Base-by-base conservation (phyloP, 1,140 invertebrate species). In the Chironomus striatipennis region DNA sequence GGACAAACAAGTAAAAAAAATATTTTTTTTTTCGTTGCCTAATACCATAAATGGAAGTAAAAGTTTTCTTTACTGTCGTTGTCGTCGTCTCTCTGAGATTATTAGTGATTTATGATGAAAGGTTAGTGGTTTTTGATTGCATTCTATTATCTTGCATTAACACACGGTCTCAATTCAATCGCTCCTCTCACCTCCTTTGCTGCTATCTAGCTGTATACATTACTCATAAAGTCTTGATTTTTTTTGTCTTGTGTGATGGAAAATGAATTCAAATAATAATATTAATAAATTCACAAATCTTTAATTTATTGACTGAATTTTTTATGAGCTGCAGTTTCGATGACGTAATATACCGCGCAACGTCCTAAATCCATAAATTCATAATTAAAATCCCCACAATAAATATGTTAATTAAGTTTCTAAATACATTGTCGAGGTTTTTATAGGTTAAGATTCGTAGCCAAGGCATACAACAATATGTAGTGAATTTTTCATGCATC, bases 81-180 rank as follows among this genome's bases (percentile, higher is more conserved):
- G 47, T 57, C n/a, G 47, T 57, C 47, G 47, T 57, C 47, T 57
- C 47, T n/a, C 12, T n/a, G 47, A 57, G 47, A 57, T 57, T 57
- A 57, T 57, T 57, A 57, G 47, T 57, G 47, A 57, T 57, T 57
- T 57, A 57, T 57, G 47, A 57, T 57, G 47, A 57, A 57, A 57
- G 47, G 47, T 57, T 57, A 57, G 47, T 57, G 47, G 47, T 15
- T 57, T 57, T 57, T 57, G 47, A 57, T 57, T 57, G 47, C 47
- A 57, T n/a, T 57, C 47, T 57, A 57, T 57, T 57, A 57, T 57
- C 47, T 57, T 12, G n/a, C 47, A 57, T n/a, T 57, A 57, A 57
- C 12, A 5, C 24, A 34, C 24, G 24, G 24, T 34, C 24, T 34
- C 24, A 34, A 34, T 34, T 34, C 24, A 34, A 34, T 34, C 24